These are phyloP conservation scores for Condylostylus longicornis DNA, from an alignment of 1,140 invertebrate genomes.

Conservation along the genomic window DNA sequence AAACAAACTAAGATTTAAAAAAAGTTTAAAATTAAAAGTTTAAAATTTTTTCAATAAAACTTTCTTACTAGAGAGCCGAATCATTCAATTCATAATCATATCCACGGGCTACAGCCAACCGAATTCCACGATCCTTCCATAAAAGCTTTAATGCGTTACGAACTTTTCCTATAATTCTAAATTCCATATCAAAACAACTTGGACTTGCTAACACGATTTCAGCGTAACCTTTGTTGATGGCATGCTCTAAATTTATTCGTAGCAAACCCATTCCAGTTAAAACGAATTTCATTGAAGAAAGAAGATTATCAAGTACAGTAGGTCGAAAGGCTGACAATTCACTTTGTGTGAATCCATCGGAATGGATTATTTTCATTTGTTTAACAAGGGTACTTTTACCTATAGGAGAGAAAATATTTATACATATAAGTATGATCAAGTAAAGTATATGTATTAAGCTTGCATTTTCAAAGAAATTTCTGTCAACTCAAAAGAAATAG, in stretches of 20 bases:
- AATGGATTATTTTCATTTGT: constrained; percentile 64
- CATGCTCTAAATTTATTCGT: constrained; percentile 43
- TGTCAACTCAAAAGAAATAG: no score
- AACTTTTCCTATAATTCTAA: constrained; percentile 34
- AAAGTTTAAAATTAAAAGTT: constrained; percentile 8
- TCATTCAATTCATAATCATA: constrained; percentile 64
- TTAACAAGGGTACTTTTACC: constrained; percentile 56
- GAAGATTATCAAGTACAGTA: constrained; percentile 48
- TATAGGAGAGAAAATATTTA: background rate
- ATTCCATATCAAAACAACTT: constrained; percentile 38
- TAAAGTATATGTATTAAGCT: no score
- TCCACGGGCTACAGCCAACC: constrained; percentile 45
- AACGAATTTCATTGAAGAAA: constrained; percentile 54
- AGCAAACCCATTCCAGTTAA: constrained; percentile 50
- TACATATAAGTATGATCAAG: background rate
- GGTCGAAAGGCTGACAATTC: constrained; percentile 48
- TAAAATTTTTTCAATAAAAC: constrained; percentile 1
- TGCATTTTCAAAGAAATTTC: no score
- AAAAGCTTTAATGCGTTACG: constrained; percentile 36
- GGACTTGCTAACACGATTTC: constrained; percentile 33
- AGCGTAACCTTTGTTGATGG: constrained; percentile 42
- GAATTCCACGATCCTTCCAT: constrained; percentile 44
- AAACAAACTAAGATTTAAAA: constrained; percentile 42
- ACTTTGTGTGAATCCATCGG: constrained; percentile 53
- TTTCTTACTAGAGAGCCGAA: constrained; percentile 53